A percentile compares a stretch with the other conserved stretches of the same genome.
phyloP scores from a whole-genome alignment of 2,888 invertebrate genomes.

The Sclerodermus sp. region DNA sequence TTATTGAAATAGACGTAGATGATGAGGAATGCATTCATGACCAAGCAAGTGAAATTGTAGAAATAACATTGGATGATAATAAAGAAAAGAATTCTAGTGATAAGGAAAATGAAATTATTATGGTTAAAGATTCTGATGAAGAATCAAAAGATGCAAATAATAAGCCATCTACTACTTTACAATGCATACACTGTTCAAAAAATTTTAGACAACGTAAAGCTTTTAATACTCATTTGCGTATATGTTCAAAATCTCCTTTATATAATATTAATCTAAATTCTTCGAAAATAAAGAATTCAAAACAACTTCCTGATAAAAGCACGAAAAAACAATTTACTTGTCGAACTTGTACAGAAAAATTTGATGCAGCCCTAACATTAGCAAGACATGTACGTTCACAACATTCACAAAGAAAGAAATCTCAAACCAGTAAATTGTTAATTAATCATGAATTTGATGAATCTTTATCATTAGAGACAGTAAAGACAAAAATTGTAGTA shows the following conservation, averaged over 20 bases:
- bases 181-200: conserved; percentile 44
- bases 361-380: conserved; percentile 48
- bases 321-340: conserved; percentile 43
- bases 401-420: conserved; percentile 40
- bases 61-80: conserved; percentile 47
- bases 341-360: conserved; percentile 49
- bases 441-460: conserved; percentile 17
- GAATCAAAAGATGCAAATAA: conserved; percentile 26
- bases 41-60: conserved; percentile 32
- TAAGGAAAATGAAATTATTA: conserved; percentile 54
- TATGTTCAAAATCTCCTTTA: conserved; percentile 42
- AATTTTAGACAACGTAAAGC: conserved; percentile 45
- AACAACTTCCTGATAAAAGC: conserved; percentile 13
- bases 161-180: conserved; percentile 26
- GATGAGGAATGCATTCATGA: conserved; percentile 32
- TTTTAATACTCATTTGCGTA: conserved; percentile 42
- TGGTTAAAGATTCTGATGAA: conserved; percentile 51
- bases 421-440: conserved; percentile 20
- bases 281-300: conserved; percentile 15
- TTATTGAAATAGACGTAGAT: conserved; percentile 52
- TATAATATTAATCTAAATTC: conserved; percentile 23
- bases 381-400: conserved; percentile 49
- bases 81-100: conserved; percentile 54
- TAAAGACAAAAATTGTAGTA: conserved; percentile 7
- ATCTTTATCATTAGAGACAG: not conserved